Evolutionary conservation across 2,797 vertebrate species (phyloP), one percentile per base, ranked within the genome.

Genomic region (Sebastes minor): DNA sequence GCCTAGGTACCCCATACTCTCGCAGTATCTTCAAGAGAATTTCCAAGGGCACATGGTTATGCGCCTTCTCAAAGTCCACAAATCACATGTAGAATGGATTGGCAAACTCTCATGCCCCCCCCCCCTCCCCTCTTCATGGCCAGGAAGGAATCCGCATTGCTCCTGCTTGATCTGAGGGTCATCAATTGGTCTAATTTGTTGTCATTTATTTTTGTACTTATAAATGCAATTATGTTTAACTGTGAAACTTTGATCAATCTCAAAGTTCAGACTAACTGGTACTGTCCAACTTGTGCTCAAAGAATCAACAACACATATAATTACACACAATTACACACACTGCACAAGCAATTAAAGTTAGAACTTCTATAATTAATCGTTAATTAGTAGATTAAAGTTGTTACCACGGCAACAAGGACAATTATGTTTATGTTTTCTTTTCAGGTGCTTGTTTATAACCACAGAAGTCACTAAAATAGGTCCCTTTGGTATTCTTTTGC

Each of bases 401-500:
- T 11, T n/a, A 28, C 68, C 61, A 1, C 27, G 63, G 52, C 23
- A 52, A 74, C 71, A 33, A 20, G 30, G 61, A 67, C 25, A 68
- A 82, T 88, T 65, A 86, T 59, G 25, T 65, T 42, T 18, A 5
- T 49, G 53, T 79, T 84, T 69, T 67, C 22, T 49, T 38, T 46
- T n/a, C 46, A 62, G 62, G 22, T 20, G 53, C 52, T 27, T 61
- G 32, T 59, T 82, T 66, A 8, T 28, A 46, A 8, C 28, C 68
- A 63, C 72, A 49, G 25, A 86, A 81, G 75, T 1, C 14, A 63
- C 27, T 56, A 69, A 84, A 86, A 60, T 2, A 20, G 35, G 70
- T 88, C 87, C 87, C 87, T 73, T 16, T 63, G 74, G 89, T 53
- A n/a, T 74, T 74, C 7, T 53, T 38, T 28, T 49, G 2, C 13